Conservation (phyloP, 2,888 invertebrate genomes). For the Apamea monoglypha region DNA sequence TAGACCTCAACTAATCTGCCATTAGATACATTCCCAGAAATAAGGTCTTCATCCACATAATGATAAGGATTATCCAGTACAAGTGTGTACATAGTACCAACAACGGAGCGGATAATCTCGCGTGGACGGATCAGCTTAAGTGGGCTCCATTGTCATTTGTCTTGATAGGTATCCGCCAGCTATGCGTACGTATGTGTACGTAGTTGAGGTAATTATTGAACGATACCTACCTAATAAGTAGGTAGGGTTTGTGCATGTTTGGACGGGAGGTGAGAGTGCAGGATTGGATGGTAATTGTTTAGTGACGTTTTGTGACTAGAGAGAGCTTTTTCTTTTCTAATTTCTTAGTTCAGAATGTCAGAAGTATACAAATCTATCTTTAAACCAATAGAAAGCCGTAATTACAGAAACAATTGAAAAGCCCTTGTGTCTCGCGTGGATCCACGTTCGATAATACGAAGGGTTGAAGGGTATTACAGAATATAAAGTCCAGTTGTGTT, state of each 20-base stretch:
- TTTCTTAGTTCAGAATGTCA: background rate
- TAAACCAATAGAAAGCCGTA: background rate
- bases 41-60: conserved; percentile 47
- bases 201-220: conserved; percentile 57
- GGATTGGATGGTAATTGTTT: background rate
- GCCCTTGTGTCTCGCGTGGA: too few relatives aligned
- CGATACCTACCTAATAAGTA: conserved; percentile 30
- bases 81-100: conserved; percentile 54
- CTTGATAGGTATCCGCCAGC: conserved; percentile 59
- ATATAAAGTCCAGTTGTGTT: background rate
- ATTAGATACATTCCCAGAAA: conserved; percentile 23
- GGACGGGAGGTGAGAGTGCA: background rate
- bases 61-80: conserved; percentile 52
- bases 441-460: too few relatives aligned
- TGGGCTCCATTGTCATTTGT: conserved; percentile 72
- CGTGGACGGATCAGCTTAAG: conserved; percentile 72
- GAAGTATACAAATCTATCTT: background rate
- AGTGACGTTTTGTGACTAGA: too few relatives aligned
- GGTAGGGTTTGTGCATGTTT: background rate
- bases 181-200: conserved; percentile 35
- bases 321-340: background rate
- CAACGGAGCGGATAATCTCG: conserved; percentile 67
- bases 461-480: too few relatives aligned
- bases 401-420: too few relatives aligned
- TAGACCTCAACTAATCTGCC: conserved; percentile 24